Evolutionary conservation across 35 echinoderm and acorn worm genomes (phyloP), one percentile per base, ranked within the genome.

Genomic region (Nesometra sesokonis): DNA sequence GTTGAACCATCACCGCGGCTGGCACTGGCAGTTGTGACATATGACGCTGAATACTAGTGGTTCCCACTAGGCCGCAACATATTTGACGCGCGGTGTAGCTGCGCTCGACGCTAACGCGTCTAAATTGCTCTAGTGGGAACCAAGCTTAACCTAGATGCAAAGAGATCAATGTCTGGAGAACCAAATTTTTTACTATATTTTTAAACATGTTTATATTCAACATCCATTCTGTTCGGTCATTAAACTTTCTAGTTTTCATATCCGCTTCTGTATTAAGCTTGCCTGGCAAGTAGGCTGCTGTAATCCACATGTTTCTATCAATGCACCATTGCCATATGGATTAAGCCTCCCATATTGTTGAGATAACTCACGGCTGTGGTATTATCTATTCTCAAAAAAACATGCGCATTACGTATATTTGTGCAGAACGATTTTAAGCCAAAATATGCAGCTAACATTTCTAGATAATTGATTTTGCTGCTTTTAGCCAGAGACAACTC

Each of bases 101-200:
- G n/a, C n/a, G n/a, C n/a, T n/a, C n/a, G n/a, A n/a, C n/a, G n/a
- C n/a, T n/a, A n/a, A n/a, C n/a, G n/a, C n/a, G n/a, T n/a, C n/a
- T n/a, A n/a, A n/a, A n/a, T n/a, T n/a, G n/a, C n/a, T n/a, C n/a
- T n/a, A n/a, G n/a, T n/a, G n/a, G n/a, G n/a, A n/a, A n/a, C n/a
- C n/a, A n/a, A n/a, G n/a, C n/a, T 92, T 30, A 87, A 76, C 37
- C 91, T 83, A 21, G 91, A 89, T n/a, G 91, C 86, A 85, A 92
- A 89, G 31, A 92, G 77, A 82, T 92, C 91, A 78, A 92, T 92
- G 11, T 88, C 86, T 38, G 86, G 91, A 32, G 77, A 11, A 86
- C 90, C 88, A 84, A 92, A 11, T 21, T 34, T 32, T 38, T 32
- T 36, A 47, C 34, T 32, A 88, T 88, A 29, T 84, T 29, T 15